These are phyloP conservation scores for Cheracebus regulus DNA, from an alignment of 2,797 vertebrate species.

Conservation along the genomic window DNA sequence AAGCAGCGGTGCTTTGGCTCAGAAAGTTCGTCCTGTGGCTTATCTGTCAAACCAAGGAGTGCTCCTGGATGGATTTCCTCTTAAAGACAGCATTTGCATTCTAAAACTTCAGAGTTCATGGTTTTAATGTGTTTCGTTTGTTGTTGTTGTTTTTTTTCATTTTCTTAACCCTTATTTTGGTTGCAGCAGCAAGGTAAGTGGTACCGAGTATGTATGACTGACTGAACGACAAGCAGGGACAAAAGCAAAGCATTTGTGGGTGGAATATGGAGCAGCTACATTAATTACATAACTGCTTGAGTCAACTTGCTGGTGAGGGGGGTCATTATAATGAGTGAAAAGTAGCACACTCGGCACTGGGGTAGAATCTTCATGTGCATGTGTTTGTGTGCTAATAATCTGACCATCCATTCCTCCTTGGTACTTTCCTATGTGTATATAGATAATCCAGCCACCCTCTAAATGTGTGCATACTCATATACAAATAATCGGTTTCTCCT, in stretches of 20 bases:
- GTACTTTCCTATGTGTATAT: constrained; percentile 5
- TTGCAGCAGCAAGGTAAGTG: constrained; percentile 86
- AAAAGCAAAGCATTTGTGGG: constrained; percentile 73
- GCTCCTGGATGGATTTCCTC: constrained; percentile 79
- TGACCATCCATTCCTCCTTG: constrained; percentile 13
- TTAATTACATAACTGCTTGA: constrained; percentile 79
- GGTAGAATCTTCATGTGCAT: constrained; percentile 6
- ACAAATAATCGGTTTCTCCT: constrained; percentile 17
- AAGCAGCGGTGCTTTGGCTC: constrained; percentile 69
- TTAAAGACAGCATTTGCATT: constrained; percentile 76
- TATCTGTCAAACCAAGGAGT: constrained; percentile 73
- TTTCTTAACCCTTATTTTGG: constrained; percentile 81
- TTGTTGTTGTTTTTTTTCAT: constrained; percentile 50
- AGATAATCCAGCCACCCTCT: background rate
- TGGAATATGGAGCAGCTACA: constrained; percentile 72
- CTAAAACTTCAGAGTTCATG: constrained; percentile 80
- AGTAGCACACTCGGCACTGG: constrained; percentile 52
- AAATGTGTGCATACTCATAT: constrained; percentile 4
- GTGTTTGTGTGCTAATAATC: constrained; percentile 35
- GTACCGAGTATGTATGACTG: constrained; percentile 56
- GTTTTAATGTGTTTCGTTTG: constrained; percentile 37
- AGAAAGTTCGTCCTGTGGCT: constrained; percentile 78
- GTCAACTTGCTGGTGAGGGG: constrained; percentile 61
- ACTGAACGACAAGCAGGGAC: constrained; percentile 58
- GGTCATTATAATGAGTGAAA: constrained; percentile 65